These are phyloP conservation scores for Tachypleus tridentatus DNA, from an alignment of 1,140 invertebrate species.

Conservation along the genomic window DNA sequence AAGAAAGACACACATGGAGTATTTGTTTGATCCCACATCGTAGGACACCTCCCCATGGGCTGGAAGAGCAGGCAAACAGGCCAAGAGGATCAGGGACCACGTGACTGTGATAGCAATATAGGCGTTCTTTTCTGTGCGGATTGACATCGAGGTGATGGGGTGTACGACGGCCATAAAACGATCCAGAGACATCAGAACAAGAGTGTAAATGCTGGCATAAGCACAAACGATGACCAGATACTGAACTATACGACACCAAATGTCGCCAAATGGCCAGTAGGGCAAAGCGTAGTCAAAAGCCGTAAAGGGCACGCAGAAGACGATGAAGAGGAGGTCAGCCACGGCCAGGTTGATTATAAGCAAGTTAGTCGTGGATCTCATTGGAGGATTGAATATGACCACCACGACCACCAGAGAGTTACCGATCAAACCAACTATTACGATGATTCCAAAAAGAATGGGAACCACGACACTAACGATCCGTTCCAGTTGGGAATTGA, in stretches of 20 bases:
- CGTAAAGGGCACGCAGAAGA: conserved; percentile 91
- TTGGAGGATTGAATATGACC: conserved; percentile 61
- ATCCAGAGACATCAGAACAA: conserved; percentile 90
- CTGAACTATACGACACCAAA: conserved; percentile 80
- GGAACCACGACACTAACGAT: conserved; percentile 47
- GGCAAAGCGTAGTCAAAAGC: conserved; percentile 73
- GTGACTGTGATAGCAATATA: conserved; percentile 58
- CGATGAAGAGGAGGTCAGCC: conserved; percentile 85
- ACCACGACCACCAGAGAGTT: conserved; percentile 68
- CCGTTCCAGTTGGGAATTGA: conserved; percentile 1
- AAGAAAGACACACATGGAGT: conserved; percentile 4
- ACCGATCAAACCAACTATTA: conserved; percentile 72
- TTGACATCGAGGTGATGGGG: conserved; percentile 77
- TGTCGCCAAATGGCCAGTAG: conserved; percentile 79
- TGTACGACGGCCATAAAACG: conserved; percentile 90
- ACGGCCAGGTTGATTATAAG: conserved; percentile 77
- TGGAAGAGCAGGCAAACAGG: conserved; percentile 59
- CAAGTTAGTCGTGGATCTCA: conserved; percentile 85
- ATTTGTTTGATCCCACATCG: too few relatives aligned
- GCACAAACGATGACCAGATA: conserved; percentile 77
- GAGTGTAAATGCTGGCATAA: conserved; percentile 83
- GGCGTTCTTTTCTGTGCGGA: conserved; percentile 74
- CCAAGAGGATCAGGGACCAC: conserved; percentile 66
- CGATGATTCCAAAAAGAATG: conserved; percentile 74
- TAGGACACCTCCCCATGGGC: conserved; percentile 56